Conservation (phyloP, 2,113 vertebrate genomes). For the Oceanites oceanicus region DNA sequence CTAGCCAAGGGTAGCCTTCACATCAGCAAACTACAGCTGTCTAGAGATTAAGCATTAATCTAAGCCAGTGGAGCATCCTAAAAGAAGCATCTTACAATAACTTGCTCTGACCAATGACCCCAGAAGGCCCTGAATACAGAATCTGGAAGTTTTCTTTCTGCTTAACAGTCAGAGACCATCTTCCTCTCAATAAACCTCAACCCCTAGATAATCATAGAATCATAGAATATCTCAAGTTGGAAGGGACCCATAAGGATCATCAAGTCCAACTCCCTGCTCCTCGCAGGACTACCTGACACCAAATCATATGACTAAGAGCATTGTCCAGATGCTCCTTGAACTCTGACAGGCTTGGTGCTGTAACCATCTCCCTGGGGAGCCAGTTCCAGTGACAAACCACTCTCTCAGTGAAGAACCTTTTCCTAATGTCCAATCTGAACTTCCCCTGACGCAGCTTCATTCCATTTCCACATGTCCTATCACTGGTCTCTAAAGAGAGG, state of each 20-base stretch:
- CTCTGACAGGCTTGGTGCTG: background rate
- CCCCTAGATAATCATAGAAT: background rate
- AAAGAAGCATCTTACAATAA: background rate
- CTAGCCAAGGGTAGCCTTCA: background rate
- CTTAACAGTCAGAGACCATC: background rate
- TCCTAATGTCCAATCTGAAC: background rate
- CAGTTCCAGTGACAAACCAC: background rate
- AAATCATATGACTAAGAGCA: background rate
- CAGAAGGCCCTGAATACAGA: background rate
- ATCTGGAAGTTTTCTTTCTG: background rate
- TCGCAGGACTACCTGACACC: background rate
- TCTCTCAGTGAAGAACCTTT: background rate
- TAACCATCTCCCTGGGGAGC: background rate
- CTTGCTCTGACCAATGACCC: background rate
- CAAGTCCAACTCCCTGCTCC: background rate
- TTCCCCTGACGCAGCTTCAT: background rate
- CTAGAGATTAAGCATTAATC: background rate
- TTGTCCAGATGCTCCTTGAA: background rate
- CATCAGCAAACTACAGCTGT: background rate
- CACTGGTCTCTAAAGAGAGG: background rate
- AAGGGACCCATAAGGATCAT: background rate
- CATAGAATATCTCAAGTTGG: background rate
- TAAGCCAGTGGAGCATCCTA: background rate
- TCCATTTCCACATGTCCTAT: background rate
- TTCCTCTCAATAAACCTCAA: background rate